These are phyloP conservation scores for Eupelmus urozonus DNA, from an alignment of 2,888 invertebrate genomes.

Conservation along the genomic window DNA sequence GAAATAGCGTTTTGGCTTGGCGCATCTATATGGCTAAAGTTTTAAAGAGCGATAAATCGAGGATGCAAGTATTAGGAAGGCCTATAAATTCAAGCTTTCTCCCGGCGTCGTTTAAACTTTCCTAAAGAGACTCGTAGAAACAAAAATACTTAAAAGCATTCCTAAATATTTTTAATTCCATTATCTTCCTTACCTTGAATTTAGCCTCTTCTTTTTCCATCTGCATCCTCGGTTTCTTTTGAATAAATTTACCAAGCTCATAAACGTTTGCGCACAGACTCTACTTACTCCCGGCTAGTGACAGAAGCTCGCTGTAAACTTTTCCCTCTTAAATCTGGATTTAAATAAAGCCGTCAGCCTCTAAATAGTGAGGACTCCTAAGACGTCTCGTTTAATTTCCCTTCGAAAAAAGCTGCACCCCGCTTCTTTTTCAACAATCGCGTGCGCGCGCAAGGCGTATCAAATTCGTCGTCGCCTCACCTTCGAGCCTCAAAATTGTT, in stretches of 20 bases:
- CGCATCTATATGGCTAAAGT: slow-evolving; percentile 12
- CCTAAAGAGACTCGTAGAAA: neutral
- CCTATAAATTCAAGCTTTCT: slow-evolving; percentile 18
- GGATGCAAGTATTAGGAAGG: neutral
- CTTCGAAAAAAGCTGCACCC: neutral
- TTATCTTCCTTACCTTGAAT: neutral
- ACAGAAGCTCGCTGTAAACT: no score
- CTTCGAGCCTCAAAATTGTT: neutral
- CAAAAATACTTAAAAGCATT: neutral
- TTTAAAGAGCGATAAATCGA: slow-evolving; percentile 23
- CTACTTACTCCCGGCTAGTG: no score
- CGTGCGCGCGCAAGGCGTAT: slow-evolving; percentile 36
- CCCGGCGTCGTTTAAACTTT: neutral
- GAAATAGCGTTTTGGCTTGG: neutral
- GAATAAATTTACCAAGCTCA: neutral
- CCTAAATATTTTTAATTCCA: neutral
- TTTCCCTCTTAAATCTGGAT: slow-evolving; percentile 25
- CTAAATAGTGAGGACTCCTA: neutral
- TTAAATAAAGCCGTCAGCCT: neutral
- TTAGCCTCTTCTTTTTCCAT: neutral
- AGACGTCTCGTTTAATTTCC: slow-evolving; percentile 27
- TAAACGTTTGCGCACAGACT: neutral
- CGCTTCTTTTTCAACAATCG: neutral
- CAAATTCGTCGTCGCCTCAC: slow-evolving; percentile 19
- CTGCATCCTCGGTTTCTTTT: neutral